Percentiles rank a stretch among this genome's conserved stretches.
Conservation (phyloP, 2,113 vertebrate genomes). For the Caranx ignobilis region DNA sequence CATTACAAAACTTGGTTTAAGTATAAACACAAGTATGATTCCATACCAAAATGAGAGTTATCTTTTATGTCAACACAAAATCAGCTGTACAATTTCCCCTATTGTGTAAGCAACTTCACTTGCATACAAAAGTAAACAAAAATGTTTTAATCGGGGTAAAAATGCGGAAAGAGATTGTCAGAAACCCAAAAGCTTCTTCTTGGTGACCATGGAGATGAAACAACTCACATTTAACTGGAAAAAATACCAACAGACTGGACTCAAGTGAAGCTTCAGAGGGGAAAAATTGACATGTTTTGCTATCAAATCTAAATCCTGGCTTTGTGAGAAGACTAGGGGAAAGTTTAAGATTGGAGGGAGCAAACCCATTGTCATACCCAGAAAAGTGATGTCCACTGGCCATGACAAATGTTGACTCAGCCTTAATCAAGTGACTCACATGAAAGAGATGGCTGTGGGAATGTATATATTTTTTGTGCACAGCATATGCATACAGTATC, state of each 20-base stretch:
- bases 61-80: no score
- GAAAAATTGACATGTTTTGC: no score
- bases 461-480: no score
- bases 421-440: constrained; percentile 77
- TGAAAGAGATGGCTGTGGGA: constrained; percentile 48
- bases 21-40: background rate
- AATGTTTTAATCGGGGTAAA: background rate
- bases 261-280: no score
- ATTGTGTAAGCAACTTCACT: no score
- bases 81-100: no score
- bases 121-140: background rate
- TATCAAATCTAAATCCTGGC: background rate
- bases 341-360: rapidly evolving
- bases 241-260: no score
- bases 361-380: constrained; percentile 12
- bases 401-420: constrained; percentile 79
- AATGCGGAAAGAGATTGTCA: no score
- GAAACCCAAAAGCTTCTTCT: no score
- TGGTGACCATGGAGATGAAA: no score
- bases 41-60: background rate
- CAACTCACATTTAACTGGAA: no score
- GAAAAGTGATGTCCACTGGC: constrained; percentile 34
- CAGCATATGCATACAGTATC: no score
- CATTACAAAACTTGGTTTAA: background rate
- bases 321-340: background rate